These are phyloP conservation scores for Hetaerina titia DNA, from an alignment of 2,888 invertebrate genomes.

Conservation along the genomic window DNA sequence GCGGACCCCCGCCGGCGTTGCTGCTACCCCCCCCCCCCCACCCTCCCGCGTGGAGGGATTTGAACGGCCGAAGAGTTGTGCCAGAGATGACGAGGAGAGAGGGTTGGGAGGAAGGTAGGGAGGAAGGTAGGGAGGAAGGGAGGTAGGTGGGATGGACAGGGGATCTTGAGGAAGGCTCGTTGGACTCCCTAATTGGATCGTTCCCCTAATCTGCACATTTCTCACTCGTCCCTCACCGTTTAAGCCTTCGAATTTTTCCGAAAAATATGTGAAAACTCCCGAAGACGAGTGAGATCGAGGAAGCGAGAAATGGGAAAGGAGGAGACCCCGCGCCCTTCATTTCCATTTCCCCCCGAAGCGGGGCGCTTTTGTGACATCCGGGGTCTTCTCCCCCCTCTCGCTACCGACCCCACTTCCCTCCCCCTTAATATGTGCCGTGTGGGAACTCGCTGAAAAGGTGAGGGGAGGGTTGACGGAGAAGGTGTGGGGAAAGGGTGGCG, in stretches of 20 bases:
- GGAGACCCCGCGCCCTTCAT: neutral
- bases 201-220: neutral
- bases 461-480: neutral
- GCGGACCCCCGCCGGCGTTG: neutral
- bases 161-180: constrained; percentile 21
- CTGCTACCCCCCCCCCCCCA: neutral
- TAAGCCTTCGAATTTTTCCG: neutral
- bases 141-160: neutral
- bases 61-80: neutral
- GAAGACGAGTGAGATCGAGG: neutral
- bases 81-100: neutral
- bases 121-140: neutral
- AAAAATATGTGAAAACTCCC: neutral
- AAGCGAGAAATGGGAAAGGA: neutral
- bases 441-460: constrained; percentile 57
- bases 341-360: constrained; percentile 10
- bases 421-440: neutral
- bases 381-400: neutral
- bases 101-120: too few species aligned
- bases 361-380: constrained; percentile 53
- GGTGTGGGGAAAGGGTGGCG: neutral
- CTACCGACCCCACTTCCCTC: neutral
- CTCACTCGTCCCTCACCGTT: neutral
- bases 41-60: neutral
- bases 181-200: constrained; percentile 26